Evolutionary conservation across 2,888 invertebrate species (phyloP).

Genomic region (Nesidiocoris tenuis): DNA sequence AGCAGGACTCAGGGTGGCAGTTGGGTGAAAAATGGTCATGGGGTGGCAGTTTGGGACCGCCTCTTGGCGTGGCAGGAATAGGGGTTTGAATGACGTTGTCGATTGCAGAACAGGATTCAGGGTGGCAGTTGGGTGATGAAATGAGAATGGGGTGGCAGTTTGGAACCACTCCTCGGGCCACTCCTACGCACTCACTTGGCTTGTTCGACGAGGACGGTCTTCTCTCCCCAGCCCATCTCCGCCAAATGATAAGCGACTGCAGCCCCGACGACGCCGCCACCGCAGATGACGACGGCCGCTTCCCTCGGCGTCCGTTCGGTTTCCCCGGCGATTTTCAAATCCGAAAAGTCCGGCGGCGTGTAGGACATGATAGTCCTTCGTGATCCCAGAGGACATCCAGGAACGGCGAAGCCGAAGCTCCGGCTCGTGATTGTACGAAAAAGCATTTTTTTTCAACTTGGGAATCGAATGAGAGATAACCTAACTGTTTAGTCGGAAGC

Average conservation of each 20-base stretch:
- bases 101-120: too few species aligned
- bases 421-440: neutral
- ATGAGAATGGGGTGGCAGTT: too few species aligned
- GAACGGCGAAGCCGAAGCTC: neutral
- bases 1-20: too few species aligned
- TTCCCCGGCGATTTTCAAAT: slow-evolving; percentile 35
- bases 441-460: too few species aligned
- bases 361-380: slow-evolving; percentile 18
- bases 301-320: slow-evolving; percentile 44
- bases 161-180: too few species aligned
- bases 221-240: slow-evolving; percentile 74
- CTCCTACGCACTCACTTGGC: slow-evolving; percentile 73
- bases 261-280: slow-evolving; percentile 88
- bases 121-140: too few species aligned
- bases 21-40: too few species aligned
- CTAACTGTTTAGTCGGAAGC: too few species aligned
- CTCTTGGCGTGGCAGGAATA: too few species aligned
- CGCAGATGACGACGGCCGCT: slow-evolving; percentile 77
- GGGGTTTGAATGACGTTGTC: too few species aligned
- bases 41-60: too few species aligned
- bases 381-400: neutral
- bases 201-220: slow-evolving; percentile 82
- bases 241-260: slow-evolving; percentile 90
- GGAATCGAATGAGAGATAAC: too few species aligned
- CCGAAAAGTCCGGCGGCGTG: slow-evolving; percentile 40